Evolutionary conservation across 2,797 vertebrate genomes (phyloP).

Genomic region (Sebastolobus altivelis): DNA sequence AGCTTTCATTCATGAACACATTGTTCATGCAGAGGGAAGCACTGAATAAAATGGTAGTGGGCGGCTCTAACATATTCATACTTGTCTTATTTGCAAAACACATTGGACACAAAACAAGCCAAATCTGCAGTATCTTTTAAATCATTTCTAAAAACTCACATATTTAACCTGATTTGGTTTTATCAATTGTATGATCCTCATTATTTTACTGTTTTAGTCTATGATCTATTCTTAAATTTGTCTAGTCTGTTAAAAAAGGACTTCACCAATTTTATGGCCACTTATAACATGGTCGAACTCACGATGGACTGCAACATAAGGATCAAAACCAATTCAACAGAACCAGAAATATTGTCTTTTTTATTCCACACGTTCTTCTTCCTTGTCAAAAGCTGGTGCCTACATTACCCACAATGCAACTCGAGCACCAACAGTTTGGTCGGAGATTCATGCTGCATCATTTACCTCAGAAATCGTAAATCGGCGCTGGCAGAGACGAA

Average conservation of each 20-base stretch:
- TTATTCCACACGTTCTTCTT: not conserved
- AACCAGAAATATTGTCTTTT: not conserved
- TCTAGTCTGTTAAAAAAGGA: not conserved
- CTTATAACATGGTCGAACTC: not conserved
- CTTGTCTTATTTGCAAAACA: slow-evolving; percentile 8
- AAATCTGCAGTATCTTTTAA: not conserved
- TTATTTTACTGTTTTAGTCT: not conserved
- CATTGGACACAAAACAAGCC: not conserved
- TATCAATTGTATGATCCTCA: not conserved
- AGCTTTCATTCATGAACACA: slow-evolving; percentile 59
- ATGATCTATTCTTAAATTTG: not conserved
- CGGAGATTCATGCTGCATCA: not conserved
- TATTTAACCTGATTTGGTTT: not conserved
- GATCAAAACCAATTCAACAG: not conserved
- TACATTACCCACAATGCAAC: not conserved
- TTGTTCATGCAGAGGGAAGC: slow-evolving; percentile 44
- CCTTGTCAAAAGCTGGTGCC: not conserved
- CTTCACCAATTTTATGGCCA: not conserved
- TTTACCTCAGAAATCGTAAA: too few species aligned
- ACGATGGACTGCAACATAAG: not conserved
- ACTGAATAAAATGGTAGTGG: slow-evolving; percentile 26
- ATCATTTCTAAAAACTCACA: not conserved
- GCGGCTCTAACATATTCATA: slow-evolving; percentile 19
- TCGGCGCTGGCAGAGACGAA: too few species aligned
- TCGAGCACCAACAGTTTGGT: not conserved